Conservation (phyloP, 1,140 invertebrate species). For the Zaprionus lachaisei region DNA sequence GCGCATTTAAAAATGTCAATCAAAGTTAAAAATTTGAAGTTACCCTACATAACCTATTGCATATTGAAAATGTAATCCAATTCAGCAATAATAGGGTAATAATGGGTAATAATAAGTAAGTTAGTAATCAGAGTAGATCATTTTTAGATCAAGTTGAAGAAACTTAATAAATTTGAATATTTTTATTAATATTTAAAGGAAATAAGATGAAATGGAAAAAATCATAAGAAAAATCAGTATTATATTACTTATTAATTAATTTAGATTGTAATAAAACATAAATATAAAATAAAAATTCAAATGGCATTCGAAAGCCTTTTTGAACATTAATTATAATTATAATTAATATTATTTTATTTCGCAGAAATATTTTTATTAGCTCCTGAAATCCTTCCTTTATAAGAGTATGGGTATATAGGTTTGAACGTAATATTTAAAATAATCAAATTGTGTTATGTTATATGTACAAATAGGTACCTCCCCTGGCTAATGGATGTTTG, state of each 20-base stretch:
- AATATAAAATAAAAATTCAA: no score
- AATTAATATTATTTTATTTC: not conserved
- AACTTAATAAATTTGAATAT: no score
- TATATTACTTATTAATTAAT: no score
- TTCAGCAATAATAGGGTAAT: not conserved
- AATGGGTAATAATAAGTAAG: no score
- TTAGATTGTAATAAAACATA: no score
- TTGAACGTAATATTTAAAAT: not conserved
- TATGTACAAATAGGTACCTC: slow-evolving; percentile 20
- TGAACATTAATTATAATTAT: not conserved
- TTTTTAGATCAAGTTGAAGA: no score
- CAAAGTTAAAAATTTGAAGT: slow-evolving; percentile 17
- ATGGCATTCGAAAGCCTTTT: not conserved
- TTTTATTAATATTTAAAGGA: no score
- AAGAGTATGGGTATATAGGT: not conserved
- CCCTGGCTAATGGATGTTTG: slow-evolving; percentile 68
- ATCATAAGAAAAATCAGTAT: no score
- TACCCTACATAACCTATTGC: slow-evolving; percentile 12
- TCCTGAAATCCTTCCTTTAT: no score
- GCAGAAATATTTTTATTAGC: not conserved
- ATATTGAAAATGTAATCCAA: not conserved
- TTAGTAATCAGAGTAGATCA: no score
- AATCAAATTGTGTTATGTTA: slow-evolving; percentile 10
- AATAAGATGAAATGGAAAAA: no score
- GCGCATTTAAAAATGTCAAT: slow-evolving; percentile 43